Evolutionary conservation across 2,888 invertebrate genomes (phyloP), one percentile per base, ranked within the genome.

Genomic region (Taphrorychus bicolor): DNA sequence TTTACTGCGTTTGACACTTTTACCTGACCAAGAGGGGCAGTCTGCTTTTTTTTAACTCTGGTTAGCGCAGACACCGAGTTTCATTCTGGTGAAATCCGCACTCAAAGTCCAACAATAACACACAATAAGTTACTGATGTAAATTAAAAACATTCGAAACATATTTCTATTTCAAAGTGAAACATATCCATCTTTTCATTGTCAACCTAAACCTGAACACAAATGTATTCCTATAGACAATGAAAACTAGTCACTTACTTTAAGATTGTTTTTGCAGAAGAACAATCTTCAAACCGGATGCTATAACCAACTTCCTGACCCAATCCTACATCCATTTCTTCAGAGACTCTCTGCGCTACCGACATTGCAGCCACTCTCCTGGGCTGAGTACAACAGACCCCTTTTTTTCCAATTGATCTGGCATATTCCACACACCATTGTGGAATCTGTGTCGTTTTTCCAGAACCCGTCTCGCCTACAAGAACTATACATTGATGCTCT

Each of bases 391-490:
- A 99, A 4, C 97, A 96, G 0, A 98, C 98, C 2, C 89, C 92
- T 79, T 91, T 91, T 72, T 85, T 86, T 0, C 91, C 90, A 61
- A 86, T 82, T 0, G 87, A 83, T 24, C 86, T 80, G 0, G 92
- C 88, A 82, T 88, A 91, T 73, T 93, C 92, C 0, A 92, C 91
- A 78, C 93, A 93, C 95, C 96, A 97, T 83, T 96, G 99, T 0
- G 99, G 99, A 76, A 99, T 99, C 84, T 98, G 99, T 9, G 99
- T 99, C 0, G 99, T 99, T 85, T 99, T 99, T 0, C 99, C 99
- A 4, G 70, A 98, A n/a, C 99, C 99, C 0, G 98, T 99, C 81
- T 99, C 99, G 75, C 99, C 99, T 2, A 99, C 99, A 0, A 99
- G 85, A 1, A 98, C 97, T 21, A 98, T 94, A 71, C 94, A 94